Conservation (phyloP, 2,888 invertebrate genomes). For the Napeogenes sylphis region DNA sequence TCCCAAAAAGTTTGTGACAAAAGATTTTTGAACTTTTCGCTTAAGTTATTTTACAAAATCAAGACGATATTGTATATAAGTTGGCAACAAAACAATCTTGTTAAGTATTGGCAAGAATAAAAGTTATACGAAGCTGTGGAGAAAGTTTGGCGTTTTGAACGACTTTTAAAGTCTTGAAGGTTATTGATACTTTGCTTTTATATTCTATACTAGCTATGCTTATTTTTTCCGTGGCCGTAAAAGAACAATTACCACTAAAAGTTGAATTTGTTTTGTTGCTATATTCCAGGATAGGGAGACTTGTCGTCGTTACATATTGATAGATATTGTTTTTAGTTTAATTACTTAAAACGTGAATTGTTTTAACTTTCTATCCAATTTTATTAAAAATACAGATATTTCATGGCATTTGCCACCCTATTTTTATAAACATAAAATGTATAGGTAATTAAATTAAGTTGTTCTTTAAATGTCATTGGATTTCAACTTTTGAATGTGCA, state of each 20-base stretch:
- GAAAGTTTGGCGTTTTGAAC: conserved; percentile 11
- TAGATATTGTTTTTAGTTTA: no score
- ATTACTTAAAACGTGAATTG: no score
- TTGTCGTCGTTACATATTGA: no score
- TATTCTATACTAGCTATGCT: background rate
- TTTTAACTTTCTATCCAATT: no score
- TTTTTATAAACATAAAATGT: no score
- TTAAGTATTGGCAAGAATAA: conserved; percentile 16
- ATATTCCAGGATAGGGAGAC: no score
- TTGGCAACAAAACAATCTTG: conserved; percentile 22
- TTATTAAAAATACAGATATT: no score
- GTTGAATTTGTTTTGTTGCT: no score
- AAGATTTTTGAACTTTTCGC: conserved; percentile 5
- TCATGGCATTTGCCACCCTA: no score
- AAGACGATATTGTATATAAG: conserved; percentile 18
- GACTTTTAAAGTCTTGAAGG: conserved; percentile 6
- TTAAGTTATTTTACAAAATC: conserved; percentile 4
- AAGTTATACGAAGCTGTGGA: conserved; percentile 13
- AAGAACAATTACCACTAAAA: background rate
- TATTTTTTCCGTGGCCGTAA: background rate
- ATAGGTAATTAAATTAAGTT: no score
- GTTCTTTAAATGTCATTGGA: no score
- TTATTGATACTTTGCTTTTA: conserved; percentile 6
- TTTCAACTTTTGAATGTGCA: no score
- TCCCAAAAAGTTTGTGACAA: background rate